These are phyloP conservation scores for Anabas testudineus DNA, from an alignment of 2,797 vertebrate species.

Conservation along the genomic window DNA sequence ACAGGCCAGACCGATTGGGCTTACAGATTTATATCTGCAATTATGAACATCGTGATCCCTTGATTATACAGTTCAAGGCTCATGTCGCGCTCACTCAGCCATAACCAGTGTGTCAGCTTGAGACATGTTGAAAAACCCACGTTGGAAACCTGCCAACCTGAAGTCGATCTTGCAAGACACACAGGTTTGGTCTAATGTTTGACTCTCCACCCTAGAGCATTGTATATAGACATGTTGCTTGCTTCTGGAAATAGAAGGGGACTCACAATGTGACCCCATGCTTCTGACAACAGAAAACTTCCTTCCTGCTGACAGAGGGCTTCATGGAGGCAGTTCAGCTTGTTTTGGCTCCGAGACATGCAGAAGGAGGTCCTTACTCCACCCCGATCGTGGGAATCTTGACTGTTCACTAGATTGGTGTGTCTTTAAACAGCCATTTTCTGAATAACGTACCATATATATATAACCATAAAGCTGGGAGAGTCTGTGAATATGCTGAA, in stretches of 20 bases:
- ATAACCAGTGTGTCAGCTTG: conserved; percentile 8
- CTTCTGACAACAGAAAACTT: conserved; percentile 73
- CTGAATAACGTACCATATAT: neutral
- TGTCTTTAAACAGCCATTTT: conserved; percentile 16
- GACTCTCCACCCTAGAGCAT: conserved; percentile 14
- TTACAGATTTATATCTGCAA: conserved; percentile 38
- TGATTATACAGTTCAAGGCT: conserved; percentile 21
- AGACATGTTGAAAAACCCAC: neutral
- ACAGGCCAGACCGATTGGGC: conserved; percentile 9
- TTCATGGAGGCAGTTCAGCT: conserved; percentile 39
- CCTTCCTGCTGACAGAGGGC: conserved; percentile 69
- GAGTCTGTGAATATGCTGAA: neutral
- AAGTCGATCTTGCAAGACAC: conserved; percentile 9
- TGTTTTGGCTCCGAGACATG: conserved; percentile 70
- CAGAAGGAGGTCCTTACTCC: conserved; percentile 37
- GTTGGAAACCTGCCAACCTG: conserved; percentile 20
- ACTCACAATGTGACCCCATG: conserved; percentile 60
- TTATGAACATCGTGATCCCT: conserved; percentile 30
- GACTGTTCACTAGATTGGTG: conserved; percentile 11
- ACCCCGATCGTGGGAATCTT: conserved; percentile 67
- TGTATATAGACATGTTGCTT: conserved; percentile 38
- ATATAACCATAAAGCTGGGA: neutral
- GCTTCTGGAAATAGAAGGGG: conserved; percentile 53
- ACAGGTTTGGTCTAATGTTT: conserved; percentile 3
- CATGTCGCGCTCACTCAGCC: conserved; percentile 1